These are phyloP conservation scores for Calameuta pallipes DNA, from an alignment of 2,888 invertebrate genomes.

Conservation along the genomic window DNA sequence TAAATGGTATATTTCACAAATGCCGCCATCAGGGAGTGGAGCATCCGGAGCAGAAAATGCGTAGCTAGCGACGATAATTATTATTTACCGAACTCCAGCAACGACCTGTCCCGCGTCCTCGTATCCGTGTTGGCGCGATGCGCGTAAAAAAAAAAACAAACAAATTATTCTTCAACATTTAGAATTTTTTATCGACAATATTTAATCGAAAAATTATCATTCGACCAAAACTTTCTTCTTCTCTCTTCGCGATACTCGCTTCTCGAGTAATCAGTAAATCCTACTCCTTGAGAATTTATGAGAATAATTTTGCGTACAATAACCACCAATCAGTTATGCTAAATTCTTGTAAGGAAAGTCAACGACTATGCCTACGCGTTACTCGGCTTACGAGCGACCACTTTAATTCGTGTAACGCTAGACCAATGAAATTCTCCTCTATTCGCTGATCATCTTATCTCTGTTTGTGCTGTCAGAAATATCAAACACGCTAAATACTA, in stretches of 20 bases:
- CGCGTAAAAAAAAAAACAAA: background rate
- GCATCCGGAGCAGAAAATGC: constrained; percentile 46
- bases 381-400: background rate
- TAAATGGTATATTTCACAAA: constrained; percentile 46
- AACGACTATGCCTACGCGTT: background rate
- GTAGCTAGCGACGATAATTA: constrained; percentile 44
- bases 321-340: background rate
- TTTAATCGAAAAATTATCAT: background rate
- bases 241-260: background rate
- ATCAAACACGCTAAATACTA: background rate
- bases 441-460: background rate
- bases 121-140: background rate
- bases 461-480: background rate
- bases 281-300: background rate
- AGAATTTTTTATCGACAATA: no score
- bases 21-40: constrained; percentile 54
- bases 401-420: background rate
- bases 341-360: background rate
- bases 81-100: constrained; percentile 34
- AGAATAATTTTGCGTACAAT: background rate
- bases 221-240: background rate
- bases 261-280: background rate
- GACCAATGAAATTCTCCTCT: background rate
- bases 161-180: no score
- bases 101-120: background rate